Evolutionary conservation across 1,140 invertebrate genomes (phyloP), one percentile per base, ranked within the genome.

Genomic region (Heliconius nattereri): DNA sequence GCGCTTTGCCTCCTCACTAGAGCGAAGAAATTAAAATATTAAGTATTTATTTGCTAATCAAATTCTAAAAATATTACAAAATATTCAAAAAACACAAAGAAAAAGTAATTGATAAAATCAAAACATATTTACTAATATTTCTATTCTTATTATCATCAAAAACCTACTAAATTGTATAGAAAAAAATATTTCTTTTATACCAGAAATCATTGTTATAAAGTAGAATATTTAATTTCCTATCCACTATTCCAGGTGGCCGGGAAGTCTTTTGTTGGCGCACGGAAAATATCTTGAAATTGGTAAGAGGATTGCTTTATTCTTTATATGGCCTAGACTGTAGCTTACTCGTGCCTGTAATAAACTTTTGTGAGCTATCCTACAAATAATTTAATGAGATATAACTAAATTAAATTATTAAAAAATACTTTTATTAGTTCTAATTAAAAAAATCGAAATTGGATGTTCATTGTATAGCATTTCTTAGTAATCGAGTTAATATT

Each of bases 241-340:
- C 16, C 76, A 81, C 76, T 78, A 78, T 78, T 76, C 11, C 52
- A 81, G 80, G 80, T 81, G 80, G 73, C 71, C 71, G 49, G 66
- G 40, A 40, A 66, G 71, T 71, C 80, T 78, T 78, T 81, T 81
- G 80, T 81, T 78, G 73, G 49, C 54, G 26, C 78, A 74, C 71
- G 75, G 74, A 78, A 81, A 78, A 81, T 81, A 78, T 78, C 80
- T 78, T 76, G 80, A 77, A 78, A 78, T 81, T 81, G 80, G 78
- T 78, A 78, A 77, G 75, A 78, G 76, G 78, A 78, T 81, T 77
- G 76, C 78, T 81, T 81, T 78, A 81, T 76, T 76, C 70, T 81
- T 78, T 81, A 73, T 78, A 74, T 70, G 52, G 60, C 52, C 23
- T 60, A 73, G 32, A 66, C 60, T 66, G 23, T 26, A 66, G 26